Percentiles rank a stretch among this genome's conserved stretches.
Conservation (phyloP, 2,113 vertebrate genomes). For the Pachycephala philippinensis region DNA sequence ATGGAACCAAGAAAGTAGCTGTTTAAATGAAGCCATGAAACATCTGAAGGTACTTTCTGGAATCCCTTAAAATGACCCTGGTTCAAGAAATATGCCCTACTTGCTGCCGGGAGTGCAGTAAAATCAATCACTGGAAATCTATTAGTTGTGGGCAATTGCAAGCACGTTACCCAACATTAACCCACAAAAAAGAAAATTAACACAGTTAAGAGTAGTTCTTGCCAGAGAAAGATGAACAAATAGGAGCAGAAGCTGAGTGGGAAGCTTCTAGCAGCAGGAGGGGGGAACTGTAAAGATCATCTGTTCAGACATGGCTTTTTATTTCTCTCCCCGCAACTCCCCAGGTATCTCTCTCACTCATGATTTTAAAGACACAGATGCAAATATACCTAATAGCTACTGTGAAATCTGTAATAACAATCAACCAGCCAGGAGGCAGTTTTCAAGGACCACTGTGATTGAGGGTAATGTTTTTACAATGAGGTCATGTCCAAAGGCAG, state of each 20-base stretch:
- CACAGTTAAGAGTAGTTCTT: slow-evolving; percentile 18
- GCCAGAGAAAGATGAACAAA: slow-evolving; percentile 59
- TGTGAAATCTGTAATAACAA: slow-evolving; percentile 18
- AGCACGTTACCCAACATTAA: slow-evolving; percentile 28
- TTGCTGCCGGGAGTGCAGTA: not conserved
- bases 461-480: slow-evolving; percentile 35
- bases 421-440: not conserved
- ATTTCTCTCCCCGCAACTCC: not conserved
- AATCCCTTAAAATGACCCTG: slow-evolving; percentile 26
- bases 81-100: slow-evolving; percentile 8
- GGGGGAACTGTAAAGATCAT: slow-evolving; percentile 46
- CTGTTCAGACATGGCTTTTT: slow-evolving; percentile 46
- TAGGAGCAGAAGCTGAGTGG: slow-evolving; percentile 63
- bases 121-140: slow-evolving; percentile 42
- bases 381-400: not conserved
- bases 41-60: slow-evolving; percentile 8
- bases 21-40: slow-evolving; percentile 5
- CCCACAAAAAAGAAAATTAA: slow-evolving; percentile 47
- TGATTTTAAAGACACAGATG: slow-evolving; percentile 12
- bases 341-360: not conserved
- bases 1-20: not conserved
- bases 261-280: slow-evolving; percentile 54
- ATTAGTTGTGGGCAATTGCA: slow-evolving; percentile 40
- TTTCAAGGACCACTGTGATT: slow-evolving; percentile 17
- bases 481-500: slow-evolving; percentile 41